Evolutionary conservation across 1,140 invertebrate genomes (phyloP), one percentile per base, ranked within the genome.

Genomic region (Tribolium madens): DNA sequence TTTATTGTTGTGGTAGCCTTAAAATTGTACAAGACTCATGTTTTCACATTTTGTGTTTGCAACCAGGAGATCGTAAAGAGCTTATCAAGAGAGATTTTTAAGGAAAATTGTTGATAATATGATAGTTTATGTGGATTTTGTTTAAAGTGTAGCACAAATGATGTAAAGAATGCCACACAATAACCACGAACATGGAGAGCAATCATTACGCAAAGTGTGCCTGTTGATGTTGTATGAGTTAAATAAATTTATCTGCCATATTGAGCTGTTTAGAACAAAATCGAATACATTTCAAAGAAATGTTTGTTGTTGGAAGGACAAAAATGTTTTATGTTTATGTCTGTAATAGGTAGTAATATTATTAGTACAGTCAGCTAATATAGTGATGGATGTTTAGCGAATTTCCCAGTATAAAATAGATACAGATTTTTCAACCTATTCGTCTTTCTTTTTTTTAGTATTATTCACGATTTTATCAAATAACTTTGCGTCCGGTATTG

Each of bases 311-410:
- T 79, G 78, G 81, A 46, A 79, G 50, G 26, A 75, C 71, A 75
- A 78, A 75, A 79, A 78, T 81, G 81, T 81, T 75, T 78, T 76
- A 82, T 83, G 82, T 84, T 83, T 80, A 83, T 83, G 82, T 81
- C 83, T 83, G 83, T 83, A 83, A 83, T 84, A 75, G 76, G 83
- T 84, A 75, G 76, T 18, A 64, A 73, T 74, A 74, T 14, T 50
- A 73, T 36, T 74, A 79, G 76, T 79, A 68, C 76, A 80, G 73
- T 33, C 70, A 53, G 18, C 53, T 75, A 76, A 78, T 73, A 77
- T 72, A 76, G 76, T 81, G 80, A 80, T 81, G 76, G 79, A 81
- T 83, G 82, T 83, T 82, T 82, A 82, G 81, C 36, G 36, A 53
- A 78, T 77, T 76, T 77, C 76, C 75, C 57, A 75, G 46, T 73